Evolutionary conservation across 2,888 invertebrate genomes (phyloP), one percentile per base, ranked within the genome.

Genomic region (Rutpela maculata): DNA sequence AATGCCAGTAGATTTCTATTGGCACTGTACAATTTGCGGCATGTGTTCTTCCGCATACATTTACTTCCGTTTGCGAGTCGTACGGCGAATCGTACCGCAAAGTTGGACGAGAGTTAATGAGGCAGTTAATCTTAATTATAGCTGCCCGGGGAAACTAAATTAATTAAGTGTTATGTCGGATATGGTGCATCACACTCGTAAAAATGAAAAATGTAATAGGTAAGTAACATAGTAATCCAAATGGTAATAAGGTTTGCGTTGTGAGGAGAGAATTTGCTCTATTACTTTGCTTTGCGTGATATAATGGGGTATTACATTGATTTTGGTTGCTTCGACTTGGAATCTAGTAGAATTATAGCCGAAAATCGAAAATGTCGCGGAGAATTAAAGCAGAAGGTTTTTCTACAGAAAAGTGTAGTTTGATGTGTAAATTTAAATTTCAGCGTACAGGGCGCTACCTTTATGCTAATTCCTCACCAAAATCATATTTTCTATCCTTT

Each of bases 111-210:
- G 19, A 67, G 55, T 67, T 67, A 67, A 67, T 50, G 35, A 38
- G 35, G 65, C 50, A 55, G 50, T 67, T 50, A 67, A 67, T 67
- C 66, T 67, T 43, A 67, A 67, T 67, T 67, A 67, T 67, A 22
- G 22, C 55, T 67, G 66, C 66, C 50, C 66, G 22, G 55, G 22
- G 66, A 55, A 50, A 50, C 60, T 67, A 50, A 67, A 67, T 67
- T 67, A 67, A 67, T 67, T 55, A 50, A 67, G 66, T 67, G 38
- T 19, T 22, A 11, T 22, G 66, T 67, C 19, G 66, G 66, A 66
- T 50, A 50, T 55, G 50, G 55, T 50, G 22, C 22, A 67, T 12
- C 50, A n/a, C 17, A 5, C 43, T 43, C 9, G 11, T 19, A 43
- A 43, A 66, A 66, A 66, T 66, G 38, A n/a, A 19, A 43, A 43